Percentiles rank a stretch among this genome's conserved stretches.
Evolutionary conservation across 2,113 vertebrate species (phyloP).

Genomic region (Halichoeres trimaculatus): DNA sequence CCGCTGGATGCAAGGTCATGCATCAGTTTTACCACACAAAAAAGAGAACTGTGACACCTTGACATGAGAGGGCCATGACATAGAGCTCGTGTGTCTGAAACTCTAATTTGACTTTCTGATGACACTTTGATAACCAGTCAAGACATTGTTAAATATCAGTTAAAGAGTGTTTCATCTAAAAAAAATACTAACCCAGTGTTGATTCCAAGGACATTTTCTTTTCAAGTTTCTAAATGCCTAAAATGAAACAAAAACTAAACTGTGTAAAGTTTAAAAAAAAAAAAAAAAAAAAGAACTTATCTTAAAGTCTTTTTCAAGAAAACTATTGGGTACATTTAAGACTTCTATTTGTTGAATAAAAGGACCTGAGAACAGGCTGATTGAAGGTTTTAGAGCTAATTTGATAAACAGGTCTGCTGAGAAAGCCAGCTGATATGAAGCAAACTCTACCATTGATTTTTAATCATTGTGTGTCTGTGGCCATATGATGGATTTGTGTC

Average conservation of each 20-base stretch:
- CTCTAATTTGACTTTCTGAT: neutral
- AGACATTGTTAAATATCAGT: neutral
- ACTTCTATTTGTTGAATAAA: too few species aligned
- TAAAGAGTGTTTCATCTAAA: neutral
- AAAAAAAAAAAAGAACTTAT: too few species aligned
- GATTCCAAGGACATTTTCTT: too few species aligned
- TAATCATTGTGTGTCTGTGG: too few species aligned
- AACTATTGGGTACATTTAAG: too few species aligned
- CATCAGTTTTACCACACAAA: neutral
- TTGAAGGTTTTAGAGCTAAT: neutral
- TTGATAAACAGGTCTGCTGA: neutral
- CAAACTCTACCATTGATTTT: neutral
- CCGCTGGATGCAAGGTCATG: neutral
- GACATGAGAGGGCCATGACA: neutral
- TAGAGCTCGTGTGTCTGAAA: constrained; percentile 1
- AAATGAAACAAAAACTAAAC: too few species aligned
- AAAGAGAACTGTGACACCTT: neutral
- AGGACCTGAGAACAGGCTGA: too few species aligned
- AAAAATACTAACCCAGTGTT: too few species aligned
- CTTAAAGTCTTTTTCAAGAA: too few species aligned
- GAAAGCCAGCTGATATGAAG: neutral
- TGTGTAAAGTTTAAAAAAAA: too few species aligned
- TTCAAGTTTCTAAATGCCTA: too few species aligned
- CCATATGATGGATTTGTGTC: too few species aligned
- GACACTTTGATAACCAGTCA: neutral